Percentiles rank a stretch among this genome's conserved stretches.
Evolutionary conservation across 2,797 vertebrate genomes (phyloP).

Genomic region (Clarias laeviceps): DNA sequence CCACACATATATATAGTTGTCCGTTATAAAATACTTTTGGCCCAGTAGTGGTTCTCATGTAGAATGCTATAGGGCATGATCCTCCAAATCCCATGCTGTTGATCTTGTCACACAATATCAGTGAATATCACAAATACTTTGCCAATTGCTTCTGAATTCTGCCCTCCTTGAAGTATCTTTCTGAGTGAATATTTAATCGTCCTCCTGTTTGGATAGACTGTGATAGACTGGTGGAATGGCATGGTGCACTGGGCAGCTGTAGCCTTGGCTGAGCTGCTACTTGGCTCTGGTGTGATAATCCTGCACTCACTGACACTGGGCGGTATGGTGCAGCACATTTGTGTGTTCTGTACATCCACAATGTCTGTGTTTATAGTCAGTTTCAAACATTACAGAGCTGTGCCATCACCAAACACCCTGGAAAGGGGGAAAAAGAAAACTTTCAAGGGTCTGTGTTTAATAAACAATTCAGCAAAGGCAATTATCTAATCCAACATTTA

Average conservation of each 20-base stretch:
- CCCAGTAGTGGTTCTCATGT: background rate
- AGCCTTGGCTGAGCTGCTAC: conserved; percentile 56
- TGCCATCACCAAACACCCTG: conserved; percentile 39
- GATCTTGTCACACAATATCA: conserved; percentile 46
- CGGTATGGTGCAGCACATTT: conserved; percentile 47
- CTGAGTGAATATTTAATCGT: conserved; percentile 54
- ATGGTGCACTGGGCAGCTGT: conserved; percentile 25
- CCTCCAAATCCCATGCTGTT: conserved; percentile 11
- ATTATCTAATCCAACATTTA: conserved; percentile 66
- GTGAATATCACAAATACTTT: conserved; percentile 50
- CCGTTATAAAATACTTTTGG: background rate
- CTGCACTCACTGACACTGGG: conserved; percentile 37
- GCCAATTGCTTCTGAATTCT: conserved; percentile 56
- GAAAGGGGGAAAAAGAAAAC: conserved; percentile 28
- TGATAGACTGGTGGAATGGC: conserved; percentile 54
- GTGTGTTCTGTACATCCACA: conserved; percentile 60
- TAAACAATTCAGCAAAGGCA: conserved; percentile 70
- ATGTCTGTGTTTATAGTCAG: conserved; percentile 64
- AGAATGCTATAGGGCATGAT: background rate
- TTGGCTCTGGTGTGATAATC: conserved; percentile 56
- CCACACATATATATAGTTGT: background rate
- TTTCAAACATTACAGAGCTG: conserved; percentile 15
- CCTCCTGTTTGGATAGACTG: conserved; percentile 47
- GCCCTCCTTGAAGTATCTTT: conserved; percentile 57
- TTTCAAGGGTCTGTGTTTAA: conserved; percentile 62